These are phyloP conservation scores for Incurvaria masculella DNA, from an alignment of 2,888 invertebrate species.

Conservation along the genomic window DNA sequence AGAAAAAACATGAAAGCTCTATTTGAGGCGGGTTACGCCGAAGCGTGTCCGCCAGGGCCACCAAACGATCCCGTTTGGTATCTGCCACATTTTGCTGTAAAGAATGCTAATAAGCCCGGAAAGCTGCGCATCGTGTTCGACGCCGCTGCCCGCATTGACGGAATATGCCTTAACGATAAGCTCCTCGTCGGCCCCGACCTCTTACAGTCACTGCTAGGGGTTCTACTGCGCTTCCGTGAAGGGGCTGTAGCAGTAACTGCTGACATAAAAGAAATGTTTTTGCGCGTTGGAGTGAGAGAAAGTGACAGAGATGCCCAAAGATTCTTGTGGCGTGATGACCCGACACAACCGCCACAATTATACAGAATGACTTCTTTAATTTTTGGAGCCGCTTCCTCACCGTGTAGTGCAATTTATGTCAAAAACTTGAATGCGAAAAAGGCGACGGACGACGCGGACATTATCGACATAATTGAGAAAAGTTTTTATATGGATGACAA, in stretches of 20 bases:
- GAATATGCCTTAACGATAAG: conserved; percentile 19
- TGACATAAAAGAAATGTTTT: conserved; percentile 26
- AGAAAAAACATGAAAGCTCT: conserved; percentile 7
- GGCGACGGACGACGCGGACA: conserved; percentile 5
- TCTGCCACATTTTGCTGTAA: conserved; percentile 17
- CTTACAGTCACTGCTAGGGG: conserved; percentile 17
- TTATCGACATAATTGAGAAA: conserved; percentile 3
- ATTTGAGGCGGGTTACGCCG: conserved; percentile 8
- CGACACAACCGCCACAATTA: background rate
- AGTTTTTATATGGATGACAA: conserved; percentile 13
- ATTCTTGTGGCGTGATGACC: conserved; percentile 13
- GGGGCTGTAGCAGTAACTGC: conserved; percentile 18
- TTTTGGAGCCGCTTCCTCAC: conserved; percentile 9
- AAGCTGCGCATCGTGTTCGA: conserved; percentile 22
- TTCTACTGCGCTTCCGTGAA: conserved; percentile 19
- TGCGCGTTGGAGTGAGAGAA: conserved; percentile 19
- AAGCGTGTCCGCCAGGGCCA: background rate
- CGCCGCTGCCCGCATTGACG: conserved; percentile 18
- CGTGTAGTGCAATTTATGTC: conserved; percentile 11
- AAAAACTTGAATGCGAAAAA: conserved; percentile 11
- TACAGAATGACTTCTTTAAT: background rate
- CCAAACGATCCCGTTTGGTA: conserved; percentile 11
- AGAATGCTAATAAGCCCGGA: conserved; percentile 16
- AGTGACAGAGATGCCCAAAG: conserved; percentile 20
- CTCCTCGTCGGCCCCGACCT: conserved; percentile 21